Evolutionary conservation across 2,888 invertebrate species (phyloP).

Genomic region (Dicyrtomina minuta): DNA sequence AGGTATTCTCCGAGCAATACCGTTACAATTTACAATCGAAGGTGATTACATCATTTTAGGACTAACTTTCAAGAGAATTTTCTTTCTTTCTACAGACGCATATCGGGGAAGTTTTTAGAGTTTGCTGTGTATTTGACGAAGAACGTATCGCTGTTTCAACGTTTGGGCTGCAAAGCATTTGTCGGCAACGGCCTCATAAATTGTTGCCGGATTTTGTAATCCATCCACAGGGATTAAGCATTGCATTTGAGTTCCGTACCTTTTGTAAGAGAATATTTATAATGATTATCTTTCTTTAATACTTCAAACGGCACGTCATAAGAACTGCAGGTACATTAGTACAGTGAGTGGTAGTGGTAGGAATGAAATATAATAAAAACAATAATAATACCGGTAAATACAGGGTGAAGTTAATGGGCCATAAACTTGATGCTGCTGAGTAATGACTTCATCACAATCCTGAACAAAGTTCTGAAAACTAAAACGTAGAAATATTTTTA

Average conservation of each 20-base stretch:
- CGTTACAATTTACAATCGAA: too few species aligned
- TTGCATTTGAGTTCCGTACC: slow-evolving; percentile 43
- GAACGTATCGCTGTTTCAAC: not conserved
- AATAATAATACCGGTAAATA: slow-evolving; percentile 14
- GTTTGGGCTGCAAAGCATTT: slow-evolving; percentile 23
- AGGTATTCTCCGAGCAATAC: too few species aligned
- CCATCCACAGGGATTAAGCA: slow-evolving; percentile 38
- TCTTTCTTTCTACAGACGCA: too few species aligned
- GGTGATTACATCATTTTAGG: too few species aligned
- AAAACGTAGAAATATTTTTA: too few species aligned
- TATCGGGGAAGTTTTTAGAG: too few species aligned
- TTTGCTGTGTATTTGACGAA: not conserved
- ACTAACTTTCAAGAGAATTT: too few species aligned
- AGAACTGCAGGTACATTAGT: too few species aligned
- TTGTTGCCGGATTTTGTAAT: slow-evolving; percentile 31
- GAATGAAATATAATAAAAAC: not conserved
- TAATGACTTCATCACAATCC: slow-evolving; percentile 18
- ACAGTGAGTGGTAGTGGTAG: too few species aligned
- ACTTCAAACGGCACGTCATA: too few species aligned
- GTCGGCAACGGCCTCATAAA: slow-evolving; percentile 32
- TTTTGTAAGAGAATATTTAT: not conserved
- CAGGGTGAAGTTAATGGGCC: slow-evolving; percentile 16
- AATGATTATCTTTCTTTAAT: too few species aligned
- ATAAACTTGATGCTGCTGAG: not conserved
- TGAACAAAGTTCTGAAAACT: slow-evolving; percentile 23